phyloP scores from a whole-genome alignment of 1,140 invertebrate genomes.

The Saccostrea glomerata region DNA sequence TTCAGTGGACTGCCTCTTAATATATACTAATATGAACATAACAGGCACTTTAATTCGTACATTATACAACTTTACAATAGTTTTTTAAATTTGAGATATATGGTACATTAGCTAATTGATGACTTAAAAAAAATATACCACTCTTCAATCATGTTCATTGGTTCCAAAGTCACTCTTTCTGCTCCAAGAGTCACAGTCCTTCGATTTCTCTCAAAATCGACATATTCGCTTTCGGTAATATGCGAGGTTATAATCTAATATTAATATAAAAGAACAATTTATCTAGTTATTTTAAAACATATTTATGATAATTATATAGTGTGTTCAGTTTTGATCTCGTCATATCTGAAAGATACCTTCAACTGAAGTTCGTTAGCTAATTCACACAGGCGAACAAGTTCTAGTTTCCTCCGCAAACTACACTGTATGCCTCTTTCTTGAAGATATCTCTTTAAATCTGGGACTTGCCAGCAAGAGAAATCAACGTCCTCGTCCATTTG shows the following conservation, averaged over 20 bases:
- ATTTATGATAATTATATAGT: no score
- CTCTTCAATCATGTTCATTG: not conserved
- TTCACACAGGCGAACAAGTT: slow-evolving; percentile 23
- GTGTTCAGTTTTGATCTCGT: not conserved
- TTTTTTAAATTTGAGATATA: not conserved
- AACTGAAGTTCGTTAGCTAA: not conserved
- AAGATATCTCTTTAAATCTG: slow-evolving; percentile 32
- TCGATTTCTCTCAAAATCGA: not conserved
- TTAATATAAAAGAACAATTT: not conserved
- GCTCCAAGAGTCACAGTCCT: not conserved
- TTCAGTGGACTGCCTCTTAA: no score
- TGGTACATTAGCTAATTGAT: not conserved
- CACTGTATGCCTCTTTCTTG: slow-evolving; percentile 27
- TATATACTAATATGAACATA: no score
- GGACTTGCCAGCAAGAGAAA: slow-evolving; percentile 4
- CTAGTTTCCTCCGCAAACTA: not conserved
- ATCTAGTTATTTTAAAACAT: not conserved
- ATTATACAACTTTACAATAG: no score
- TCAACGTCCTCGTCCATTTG: not conserved
- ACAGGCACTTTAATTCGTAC: no score
- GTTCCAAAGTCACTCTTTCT: not conserved
- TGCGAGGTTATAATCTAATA: not conserved
- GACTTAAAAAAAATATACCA: not conserved
- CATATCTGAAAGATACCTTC: not conserved
- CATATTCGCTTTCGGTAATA: not conserved